phyloP scores from a whole-genome alignment of 2,797 vertebrate species.

The Pygocentrus nattereri region DNA sequence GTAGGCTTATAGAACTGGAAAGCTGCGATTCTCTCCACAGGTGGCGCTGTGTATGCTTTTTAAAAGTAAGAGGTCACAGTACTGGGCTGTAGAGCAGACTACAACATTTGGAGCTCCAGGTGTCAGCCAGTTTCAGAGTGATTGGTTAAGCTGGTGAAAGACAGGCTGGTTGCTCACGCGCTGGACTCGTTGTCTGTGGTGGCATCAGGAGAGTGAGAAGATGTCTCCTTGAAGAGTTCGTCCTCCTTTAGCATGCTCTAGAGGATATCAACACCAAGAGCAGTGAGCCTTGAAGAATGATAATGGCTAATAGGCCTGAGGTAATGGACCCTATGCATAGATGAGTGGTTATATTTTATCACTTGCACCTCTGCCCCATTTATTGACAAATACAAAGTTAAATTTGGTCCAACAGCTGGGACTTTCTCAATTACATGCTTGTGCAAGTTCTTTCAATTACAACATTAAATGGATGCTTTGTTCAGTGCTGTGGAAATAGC shows the following conservation, averaged over 20 bases:
- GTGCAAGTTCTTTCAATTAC: neutral
- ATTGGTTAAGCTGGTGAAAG: neutral
- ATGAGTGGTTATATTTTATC: neutral
- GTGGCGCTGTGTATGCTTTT: neutral
- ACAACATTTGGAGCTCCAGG: neutral
- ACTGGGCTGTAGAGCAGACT: neutral
- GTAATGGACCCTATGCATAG: neutral
- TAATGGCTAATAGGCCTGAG: neutral
- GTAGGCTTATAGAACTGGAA: neutral
- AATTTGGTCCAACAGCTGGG: neutral
- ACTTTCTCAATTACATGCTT: neutral
- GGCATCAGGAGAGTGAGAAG: conserved; percentile 74
- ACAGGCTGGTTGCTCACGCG: conserved; percentile 67
- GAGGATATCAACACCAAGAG: conserved; percentile 36
- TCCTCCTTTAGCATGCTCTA: conserved; percentile 97
- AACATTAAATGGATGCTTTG: neutral
- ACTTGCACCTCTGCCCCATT: neutral
- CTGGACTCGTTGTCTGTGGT: conserved; percentile 82
- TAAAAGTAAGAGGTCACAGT: conserved; percentile 6
- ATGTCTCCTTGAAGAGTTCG: conserved; percentile 84
- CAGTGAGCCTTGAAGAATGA: neutral
- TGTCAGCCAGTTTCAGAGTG: conserved; percentile 1
- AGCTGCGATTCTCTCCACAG: neutral
- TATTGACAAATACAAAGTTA: neutral
- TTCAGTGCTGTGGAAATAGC: neutral